These are phyloP conservation scores for Orchesellides sinensis DNA, from an alignment of 2,888 invertebrate species.

Conservation along the genomic window DNA sequence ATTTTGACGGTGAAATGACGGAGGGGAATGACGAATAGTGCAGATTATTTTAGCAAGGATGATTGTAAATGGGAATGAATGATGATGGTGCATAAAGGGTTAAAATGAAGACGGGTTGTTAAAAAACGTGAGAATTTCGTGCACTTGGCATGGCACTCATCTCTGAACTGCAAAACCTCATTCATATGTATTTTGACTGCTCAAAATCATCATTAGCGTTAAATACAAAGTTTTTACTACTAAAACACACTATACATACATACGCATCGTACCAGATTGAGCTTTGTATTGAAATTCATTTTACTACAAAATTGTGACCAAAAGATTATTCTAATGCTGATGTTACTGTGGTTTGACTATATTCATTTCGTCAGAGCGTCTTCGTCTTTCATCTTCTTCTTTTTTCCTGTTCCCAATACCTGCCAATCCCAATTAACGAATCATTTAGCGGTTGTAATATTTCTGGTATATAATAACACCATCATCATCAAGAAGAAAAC, in stretches of 20 bases:
- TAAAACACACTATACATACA: too few relatives aligned
- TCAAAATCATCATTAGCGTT: too few relatives aligned
- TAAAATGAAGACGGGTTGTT: too few relatives aligned
- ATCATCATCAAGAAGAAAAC: background rate
- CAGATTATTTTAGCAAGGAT: background rate
- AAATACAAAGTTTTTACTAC: too few relatives aligned
- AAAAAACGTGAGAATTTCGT: conserved; percentile 47
- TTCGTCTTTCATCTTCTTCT: background rate
- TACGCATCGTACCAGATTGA: too few relatives aligned
- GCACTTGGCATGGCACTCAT: conserved; percentile 4
- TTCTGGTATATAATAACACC: conserved; percentile 20
- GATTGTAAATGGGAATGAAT: background rate
- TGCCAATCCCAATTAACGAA: conserved; percentile 46
- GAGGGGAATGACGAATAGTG: background rate
- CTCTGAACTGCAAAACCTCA: background rate
- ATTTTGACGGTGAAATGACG: background rate
- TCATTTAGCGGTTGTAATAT: conserved; percentile 20
- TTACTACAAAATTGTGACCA: background rate
- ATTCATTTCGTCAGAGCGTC: background rate
- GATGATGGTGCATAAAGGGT: too few relatives aligned
- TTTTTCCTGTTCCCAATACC: conserved; percentile 42
- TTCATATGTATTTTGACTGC: conserved; percentile 26
- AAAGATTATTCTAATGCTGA: background rate
- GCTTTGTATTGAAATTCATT: background rate
- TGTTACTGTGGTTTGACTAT: background rate